Evolutionary conservation across 2,797 vertebrate genomes (phyloP).

Genomic region (Gadopsis bispinosus): DNA sequence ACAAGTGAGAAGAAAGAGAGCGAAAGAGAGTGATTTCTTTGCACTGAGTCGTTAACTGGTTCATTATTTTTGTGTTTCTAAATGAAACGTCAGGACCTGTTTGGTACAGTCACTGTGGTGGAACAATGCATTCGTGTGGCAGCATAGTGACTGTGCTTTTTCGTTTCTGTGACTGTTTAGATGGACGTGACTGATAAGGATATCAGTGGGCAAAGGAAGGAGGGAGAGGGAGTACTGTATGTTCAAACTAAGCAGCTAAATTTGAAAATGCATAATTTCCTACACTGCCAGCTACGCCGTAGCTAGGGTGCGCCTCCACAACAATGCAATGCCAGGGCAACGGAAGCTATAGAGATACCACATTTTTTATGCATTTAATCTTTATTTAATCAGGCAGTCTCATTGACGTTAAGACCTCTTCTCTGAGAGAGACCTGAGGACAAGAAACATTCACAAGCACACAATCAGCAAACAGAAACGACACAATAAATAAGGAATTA

Average conservation of each 20-base stretch:
- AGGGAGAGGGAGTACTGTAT: neutral
- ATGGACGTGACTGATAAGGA: constrained; percentile 52
- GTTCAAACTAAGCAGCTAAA: neutral
- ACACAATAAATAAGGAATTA: no score
- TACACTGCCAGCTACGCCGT: no score
- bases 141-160: constrained; percentile 5
- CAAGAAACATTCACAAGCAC: no score
- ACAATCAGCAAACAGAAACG: no score
- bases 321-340: neutral
- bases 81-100: constrained; percentile 47
- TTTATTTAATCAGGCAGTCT: no score
- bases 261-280: constrained; percentile 17
- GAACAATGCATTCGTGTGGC: constrained; percentile 44
- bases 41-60: constrained; percentile 37
- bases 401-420: no score
- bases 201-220: neutral
- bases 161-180: constrained; percentile 19
- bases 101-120: constrained; percentile 32
- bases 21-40: constrained; percentile 26
- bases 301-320: constrained; percentile 1
- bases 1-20: constrained; percentile 17
- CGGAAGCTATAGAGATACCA: neutral
- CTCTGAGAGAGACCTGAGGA: no score
- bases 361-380: no score
- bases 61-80: constrained; percentile 53